phyloP scores from a whole-genome alignment of 2,888 invertebrate species.

The Melinopterus prodromus region DNA sequence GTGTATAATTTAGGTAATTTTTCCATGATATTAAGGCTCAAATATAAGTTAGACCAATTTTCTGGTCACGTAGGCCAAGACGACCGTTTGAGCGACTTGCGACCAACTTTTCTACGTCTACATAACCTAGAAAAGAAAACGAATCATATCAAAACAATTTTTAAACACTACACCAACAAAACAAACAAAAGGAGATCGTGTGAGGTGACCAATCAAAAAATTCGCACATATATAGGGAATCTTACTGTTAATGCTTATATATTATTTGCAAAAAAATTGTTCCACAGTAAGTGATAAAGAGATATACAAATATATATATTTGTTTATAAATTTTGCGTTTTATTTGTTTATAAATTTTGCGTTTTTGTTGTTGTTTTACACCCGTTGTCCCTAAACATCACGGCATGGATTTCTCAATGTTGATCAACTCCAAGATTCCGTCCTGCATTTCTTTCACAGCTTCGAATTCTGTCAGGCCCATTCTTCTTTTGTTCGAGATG shows the following conservation, averaged over 20 bases:
- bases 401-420: constrained; percentile 58
- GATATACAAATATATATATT: background rate
- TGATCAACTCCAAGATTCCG: constrained; percentile 68
- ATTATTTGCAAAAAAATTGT: constrained; percentile 4
- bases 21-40: background rate
- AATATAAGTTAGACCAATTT: background rate
- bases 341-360: background rate
- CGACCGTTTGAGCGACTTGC: background rate
- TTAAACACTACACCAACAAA: background rate
- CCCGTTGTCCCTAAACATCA: constrained; percentile 4
- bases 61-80: background rate
- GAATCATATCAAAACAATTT: background rate
- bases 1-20: background rate
- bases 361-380: constrained; percentile 6
- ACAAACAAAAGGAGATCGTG: background rate
- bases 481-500: constrained; percentile 71
- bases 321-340: background rate
- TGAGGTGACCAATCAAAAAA: background rate
- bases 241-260: background rate
- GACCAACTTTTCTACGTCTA: background rate
- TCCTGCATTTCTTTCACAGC: constrained; percentile 72
- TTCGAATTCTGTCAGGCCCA: constrained; percentile 71
- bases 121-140: background rate
- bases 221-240: background rate
- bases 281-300: background rate